Percentiles rank a stretch among this genome's conserved stretches.
These are phyloP conservation scores for Tetanocera ferruginea DNA, from an alignment of 2,888 invertebrate species.

Conservation along the genomic window DNA sequence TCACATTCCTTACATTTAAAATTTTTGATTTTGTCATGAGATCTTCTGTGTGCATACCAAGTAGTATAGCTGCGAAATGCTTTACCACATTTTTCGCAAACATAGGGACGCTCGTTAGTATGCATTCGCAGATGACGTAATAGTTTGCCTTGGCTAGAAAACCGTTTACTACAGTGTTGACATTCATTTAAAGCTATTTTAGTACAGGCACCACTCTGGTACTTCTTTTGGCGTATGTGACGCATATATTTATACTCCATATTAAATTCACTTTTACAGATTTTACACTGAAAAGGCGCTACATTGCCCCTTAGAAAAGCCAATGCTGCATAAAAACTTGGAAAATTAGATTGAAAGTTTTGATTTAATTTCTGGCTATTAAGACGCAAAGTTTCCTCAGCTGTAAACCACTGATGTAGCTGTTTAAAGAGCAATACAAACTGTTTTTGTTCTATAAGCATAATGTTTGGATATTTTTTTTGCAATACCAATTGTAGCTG, in stretches of 20 bases:
- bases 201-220: not conserved
- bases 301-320: slow-evolving; percentile 14
- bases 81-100: slow-evolving; percentile 32
- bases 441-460: not conserved
- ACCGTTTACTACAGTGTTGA: slow-evolving; percentile 26
- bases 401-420: slow-evolving; percentile 18
- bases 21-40: slow-evolving; percentile 27
- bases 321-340: not conserved
- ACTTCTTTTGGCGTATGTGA: not conserved
- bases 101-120: slow-evolving; percentile 31
- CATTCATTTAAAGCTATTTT: slow-evolving; percentile 2
- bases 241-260: not conserved
- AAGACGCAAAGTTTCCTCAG: not conserved
- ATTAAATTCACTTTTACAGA: not conserved
- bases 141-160: slow-evolving; percentile 16
- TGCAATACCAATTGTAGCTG: not conserved
- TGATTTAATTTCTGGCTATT: not conserved
- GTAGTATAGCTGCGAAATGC: slow-evolving; percentile 27
- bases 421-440: not conserved
- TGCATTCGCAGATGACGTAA: slow-evolving; percentile 28
- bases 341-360: not conserved
- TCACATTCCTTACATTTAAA: slow-evolving; percentile 33
- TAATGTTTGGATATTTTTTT: not conserved
- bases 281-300: slow-evolving; percentile 8
- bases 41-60: slow-evolving; percentile 32